phyloP scores from a whole-genome alignment of 1,140 invertebrate genomes.

The Berghia stephanieae region DNA sequence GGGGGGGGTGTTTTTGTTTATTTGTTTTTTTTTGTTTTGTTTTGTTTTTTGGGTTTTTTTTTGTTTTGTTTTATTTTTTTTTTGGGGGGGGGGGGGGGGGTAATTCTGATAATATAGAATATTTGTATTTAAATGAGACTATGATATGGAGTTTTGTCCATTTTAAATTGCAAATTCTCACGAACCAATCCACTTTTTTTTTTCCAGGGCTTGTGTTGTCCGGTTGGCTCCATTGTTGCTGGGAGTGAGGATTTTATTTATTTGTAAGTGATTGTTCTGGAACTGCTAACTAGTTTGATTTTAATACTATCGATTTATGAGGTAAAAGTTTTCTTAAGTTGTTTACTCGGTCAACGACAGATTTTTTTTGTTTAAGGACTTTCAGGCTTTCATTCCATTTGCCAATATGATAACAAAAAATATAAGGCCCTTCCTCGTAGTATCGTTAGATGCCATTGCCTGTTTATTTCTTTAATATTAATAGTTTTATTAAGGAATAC shows the following conservation, averaged over 20 bases:
- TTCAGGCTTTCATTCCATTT: not conserved
- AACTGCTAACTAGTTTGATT: not conserved
- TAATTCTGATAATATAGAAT: too few species aligned
- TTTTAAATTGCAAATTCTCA: too few species aligned
- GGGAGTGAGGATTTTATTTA: constrained; percentile 81
- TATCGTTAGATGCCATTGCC: too few species aligned
- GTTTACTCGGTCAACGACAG: not conserved
- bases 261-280: constrained; percentile 70
- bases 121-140: too few species aligned
- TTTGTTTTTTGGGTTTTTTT: not conserved
- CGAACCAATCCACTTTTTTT: not conserved
- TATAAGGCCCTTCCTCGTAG: too few species aligned
- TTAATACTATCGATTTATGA: not conserved
- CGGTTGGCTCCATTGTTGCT: constrained; percentile 85
- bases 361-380: not conserved
- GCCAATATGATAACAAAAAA: not conserved
- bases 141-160: too few species aligned
- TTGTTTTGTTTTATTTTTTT: too few species aligned
- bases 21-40: not conserved
- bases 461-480: too few species aligned
- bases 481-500: too few species aligned
- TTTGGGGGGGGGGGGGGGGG: too few species aligned
- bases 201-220: constrained; percentile 83
- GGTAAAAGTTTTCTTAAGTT: too few species aligned
- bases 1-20: too few species aligned